Base-by-base conservation (phyloP, 1,140 invertebrate species). In the Macrotrachela quadricornifera region DNA sequence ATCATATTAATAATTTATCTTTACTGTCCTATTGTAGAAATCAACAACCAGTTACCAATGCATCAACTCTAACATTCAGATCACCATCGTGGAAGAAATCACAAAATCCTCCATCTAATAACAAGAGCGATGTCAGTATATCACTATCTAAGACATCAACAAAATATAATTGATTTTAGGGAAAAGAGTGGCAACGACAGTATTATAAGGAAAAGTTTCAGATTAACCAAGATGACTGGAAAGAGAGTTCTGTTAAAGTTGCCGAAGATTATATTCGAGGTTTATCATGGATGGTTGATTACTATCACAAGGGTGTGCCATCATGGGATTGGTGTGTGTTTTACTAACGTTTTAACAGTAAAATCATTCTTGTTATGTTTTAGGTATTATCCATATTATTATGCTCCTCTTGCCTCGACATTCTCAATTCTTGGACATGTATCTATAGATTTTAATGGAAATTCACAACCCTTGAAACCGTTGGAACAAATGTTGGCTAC, bases 401-500 rank as follows among this genome's bases (percentile, higher is more conserved):
- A 97, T 75, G 91, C 94, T 4, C 92, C 92, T 14, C 99, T 99
- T 74, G 92, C 94, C 6, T 95, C 90, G 2, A 92, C 97, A 73
- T 97, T 99, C 70, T 75, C 86, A 18, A 40, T 45, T 41, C 83
- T 97, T 42, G 77, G 76, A 48, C 79, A 82, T 12, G 69, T 91
- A 3, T 79, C 80, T 45, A 84, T 83, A 0, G 75, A 80, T 61
- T 97, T 97, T 72, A 81, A 86, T 62, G 82, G 75, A 63, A 79
- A 78, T 44, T 92, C 88, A 0, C 71, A 79, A 66, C 88, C 88
- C 15, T 96, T 97, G 68, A 82, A 82, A 57, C 94, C 94, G 1
- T 70, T 99, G 59, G 90, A 99, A 70, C 94, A 99, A 72, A 71
- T 99, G 55, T 97, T 99, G 92, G 83, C 87, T 47, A 92, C 99